Conservation (phyloP, 1,140 invertebrate species). For the Condylostylus longicornis region DNA sequence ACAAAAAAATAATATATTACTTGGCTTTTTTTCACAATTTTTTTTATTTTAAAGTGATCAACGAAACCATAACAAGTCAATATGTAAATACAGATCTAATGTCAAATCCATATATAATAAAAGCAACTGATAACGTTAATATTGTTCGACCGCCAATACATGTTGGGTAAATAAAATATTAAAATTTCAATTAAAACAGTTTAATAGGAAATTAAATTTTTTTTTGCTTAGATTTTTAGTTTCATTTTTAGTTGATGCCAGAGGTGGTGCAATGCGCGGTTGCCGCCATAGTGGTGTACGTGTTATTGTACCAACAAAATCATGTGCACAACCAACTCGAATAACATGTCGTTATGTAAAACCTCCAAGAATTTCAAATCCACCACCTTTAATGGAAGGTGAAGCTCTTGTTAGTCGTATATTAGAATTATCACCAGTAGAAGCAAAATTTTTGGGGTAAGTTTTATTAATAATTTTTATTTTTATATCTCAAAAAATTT, state of each 20-base stretch:
- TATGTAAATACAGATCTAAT: background rate
- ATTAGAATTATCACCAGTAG: conserved; percentile 90
- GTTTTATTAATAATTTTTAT: background rate
- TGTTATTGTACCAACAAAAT: conserved; percentile 91
- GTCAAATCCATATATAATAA: conserved; percentile 3
- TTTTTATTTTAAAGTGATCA: background rate
- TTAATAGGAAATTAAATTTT: background rate
- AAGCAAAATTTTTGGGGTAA: conserved; percentile 86
- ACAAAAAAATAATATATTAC: background rate
- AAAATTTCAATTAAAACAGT: background rate
- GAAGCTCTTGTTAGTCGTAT: conserved; percentile 92
- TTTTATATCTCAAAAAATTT: conserved; percentile 1
- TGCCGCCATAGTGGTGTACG: conserved; percentile 94
- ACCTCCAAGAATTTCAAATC: conserved; percentile 83
- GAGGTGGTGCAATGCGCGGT: conserved; percentile 94
- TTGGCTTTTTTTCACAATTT: background rate
- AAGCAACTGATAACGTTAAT: conserved; percentile 47
- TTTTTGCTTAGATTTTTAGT: conserved; percentile 77
- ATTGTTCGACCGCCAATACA: conserved; percentile 51
- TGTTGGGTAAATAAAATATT: conserved; percentile 47
- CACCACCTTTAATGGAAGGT: conserved; percentile 94
- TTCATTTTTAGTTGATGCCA: conserved; percentile 95
- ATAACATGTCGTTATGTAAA: conserved; percentile 72
- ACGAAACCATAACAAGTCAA: background rate
- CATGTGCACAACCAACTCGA: conserved; percentile 87